Conservation (phyloP, 2,113 vertebrate genomes). For the Glaucidium brasilianum region DNA sequence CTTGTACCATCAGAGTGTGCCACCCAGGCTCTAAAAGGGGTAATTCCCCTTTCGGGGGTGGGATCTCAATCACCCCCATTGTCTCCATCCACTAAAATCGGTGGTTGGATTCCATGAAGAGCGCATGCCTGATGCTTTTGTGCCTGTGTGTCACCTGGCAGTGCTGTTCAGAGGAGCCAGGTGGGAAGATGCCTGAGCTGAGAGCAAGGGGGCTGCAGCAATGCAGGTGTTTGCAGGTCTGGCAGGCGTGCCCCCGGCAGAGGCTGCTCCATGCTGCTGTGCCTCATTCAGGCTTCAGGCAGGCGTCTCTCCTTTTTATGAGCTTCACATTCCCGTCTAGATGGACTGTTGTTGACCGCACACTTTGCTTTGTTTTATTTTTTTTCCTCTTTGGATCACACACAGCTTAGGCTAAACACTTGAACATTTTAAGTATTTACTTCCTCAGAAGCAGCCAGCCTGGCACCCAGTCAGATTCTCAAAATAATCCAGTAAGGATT, state of each 20-base stretch:
- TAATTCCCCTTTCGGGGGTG: no score
- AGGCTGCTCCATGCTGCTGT: not conserved
- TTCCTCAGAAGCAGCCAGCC: constrained; percentile 23
- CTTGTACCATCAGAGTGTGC: not conserved
- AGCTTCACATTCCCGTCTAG: not conserved
- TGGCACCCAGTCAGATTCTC: constrained; percentile 27
- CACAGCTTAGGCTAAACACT: not conserved
- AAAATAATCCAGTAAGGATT: not conserved
- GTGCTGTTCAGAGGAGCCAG: not conserved
- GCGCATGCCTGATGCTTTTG: not conserved
- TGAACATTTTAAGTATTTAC: constrained; percentile 21
- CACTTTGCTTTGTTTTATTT: not conserved
- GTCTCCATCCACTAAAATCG: not conserved
- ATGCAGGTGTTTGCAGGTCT: not conserved
- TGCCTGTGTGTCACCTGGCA: fast-evolving
- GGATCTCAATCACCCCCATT: not conserved
- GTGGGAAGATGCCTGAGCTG: not conserved
- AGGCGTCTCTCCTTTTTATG: not conserved
- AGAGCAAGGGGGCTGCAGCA: not conserved
- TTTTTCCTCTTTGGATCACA: not conserved
- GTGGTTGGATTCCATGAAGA: not conserved
- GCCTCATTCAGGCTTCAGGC: not conserved
- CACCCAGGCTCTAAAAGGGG: not conserved
- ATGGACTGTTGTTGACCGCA: not conserved
- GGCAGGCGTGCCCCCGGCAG: not conserved